phyloP scores from a whole-genome alignment of 2,113 vertebrate genomes.

The Peromyscus maniculatus region DNA sequence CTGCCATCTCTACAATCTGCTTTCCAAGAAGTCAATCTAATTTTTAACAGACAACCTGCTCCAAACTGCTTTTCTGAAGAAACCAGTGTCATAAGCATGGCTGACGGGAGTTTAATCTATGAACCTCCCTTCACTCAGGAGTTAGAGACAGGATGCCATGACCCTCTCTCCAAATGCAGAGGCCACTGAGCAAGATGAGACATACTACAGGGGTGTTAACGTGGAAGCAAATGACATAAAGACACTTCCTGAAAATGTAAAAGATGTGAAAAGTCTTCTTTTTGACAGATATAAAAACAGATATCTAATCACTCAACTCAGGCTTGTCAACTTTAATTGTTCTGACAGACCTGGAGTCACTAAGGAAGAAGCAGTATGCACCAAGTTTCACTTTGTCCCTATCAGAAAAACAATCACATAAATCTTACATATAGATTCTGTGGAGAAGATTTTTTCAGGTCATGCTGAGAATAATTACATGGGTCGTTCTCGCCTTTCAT shows the following conservation, averaged over 20 bases:
- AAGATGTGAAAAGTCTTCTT: background rate
- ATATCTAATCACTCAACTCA: background rate
- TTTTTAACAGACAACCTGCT: background rate
- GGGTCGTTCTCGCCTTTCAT: background rate
- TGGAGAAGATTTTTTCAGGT: conserved; percentile 20
- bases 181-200: background rate
- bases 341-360: background rate
- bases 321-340: background rate
- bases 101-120: background rate
- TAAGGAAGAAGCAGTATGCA: background rate
- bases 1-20: background rate
- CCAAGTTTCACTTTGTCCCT: background rate
- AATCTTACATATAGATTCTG: background rate
- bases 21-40: conserved; percentile 27
- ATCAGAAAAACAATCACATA: background rate
- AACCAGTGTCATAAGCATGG: background rate
- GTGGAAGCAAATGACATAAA: background rate
- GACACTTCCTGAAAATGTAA: background rate
- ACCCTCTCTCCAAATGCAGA: background rate
- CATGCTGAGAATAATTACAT: conserved; percentile 13
- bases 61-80: background rate
- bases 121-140: background rate
- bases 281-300: background rate
- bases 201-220: background rate
- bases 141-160: background rate